Evolutionary conservation across 1,140 invertebrate species (phyloP).

Genomic region (Drosophila sturtevanti): DNA sequence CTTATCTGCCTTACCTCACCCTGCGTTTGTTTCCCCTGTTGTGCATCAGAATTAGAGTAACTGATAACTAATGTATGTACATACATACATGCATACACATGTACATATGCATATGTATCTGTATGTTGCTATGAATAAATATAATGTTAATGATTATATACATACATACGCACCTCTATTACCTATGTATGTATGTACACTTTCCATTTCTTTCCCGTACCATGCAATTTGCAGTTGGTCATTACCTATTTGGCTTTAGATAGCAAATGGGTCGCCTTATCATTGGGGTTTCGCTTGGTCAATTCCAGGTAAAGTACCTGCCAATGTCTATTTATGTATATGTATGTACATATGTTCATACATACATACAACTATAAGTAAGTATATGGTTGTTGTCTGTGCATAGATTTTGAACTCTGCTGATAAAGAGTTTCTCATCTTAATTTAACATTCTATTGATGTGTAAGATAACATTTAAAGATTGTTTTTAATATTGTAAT

Average conservation of each 20-base stretch:
- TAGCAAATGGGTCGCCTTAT: slow-evolving; percentile 18
- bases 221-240: slow-evolving; percentile 68
- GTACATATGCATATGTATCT: not conserved
- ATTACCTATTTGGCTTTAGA: slow-evolving; percentile 59
- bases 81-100: not conserved
- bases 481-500: no score
- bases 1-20: not conserved
- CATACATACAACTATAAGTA: no score
- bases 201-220: slow-evolving; percentile 20
- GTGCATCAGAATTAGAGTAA: slow-evolving; percentile 18
- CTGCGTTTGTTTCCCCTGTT: not conserved
- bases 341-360: not conserved
- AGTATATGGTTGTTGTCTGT: no score
- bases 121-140: no score
- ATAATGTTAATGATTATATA: no score
- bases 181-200: slow-evolving; percentile 23
- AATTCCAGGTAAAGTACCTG: not conserved
- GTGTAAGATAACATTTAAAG: not conserved
- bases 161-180: no score
- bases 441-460: not conserved
- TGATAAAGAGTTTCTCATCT: not conserved
- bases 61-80: slow-evolving; percentile 2
- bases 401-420: not conserved
- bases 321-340: no score
- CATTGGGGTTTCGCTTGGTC: not conserved